These are phyloP conservation scores for Copsychus sechellarum DNA, from an alignment of 2,113 vertebrate species.

Conservation along the genomic window DNA sequence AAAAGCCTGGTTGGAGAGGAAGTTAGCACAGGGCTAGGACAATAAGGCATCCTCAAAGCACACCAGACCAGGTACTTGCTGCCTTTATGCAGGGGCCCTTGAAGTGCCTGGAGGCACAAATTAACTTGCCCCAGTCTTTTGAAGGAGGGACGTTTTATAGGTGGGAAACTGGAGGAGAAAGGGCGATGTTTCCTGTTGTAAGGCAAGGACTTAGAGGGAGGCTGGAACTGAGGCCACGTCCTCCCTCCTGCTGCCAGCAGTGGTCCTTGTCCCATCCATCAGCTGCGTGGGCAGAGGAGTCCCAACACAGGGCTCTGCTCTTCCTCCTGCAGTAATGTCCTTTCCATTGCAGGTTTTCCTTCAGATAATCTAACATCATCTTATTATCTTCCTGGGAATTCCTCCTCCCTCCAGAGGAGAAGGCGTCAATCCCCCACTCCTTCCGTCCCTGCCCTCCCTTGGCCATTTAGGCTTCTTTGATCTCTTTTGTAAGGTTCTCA, in stretches of 20 bases:
- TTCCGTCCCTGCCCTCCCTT: slow-evolving; percentile 43
- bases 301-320: neutral
- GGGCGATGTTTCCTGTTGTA: neutral
- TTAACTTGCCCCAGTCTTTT: slow-evolving; percentile 20
- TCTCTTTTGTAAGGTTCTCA: slow-evolving; percentile 60
- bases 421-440: slow-evolving; percentile 24
- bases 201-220: neutral
- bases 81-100: slow-evolving; percentile 29
- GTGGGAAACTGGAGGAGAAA: slow-evolving; percentile 26
- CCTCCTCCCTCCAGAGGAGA: slow-evolving; percentile 14
- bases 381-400: slow-evolving; percentile 58
- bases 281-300: neutral
- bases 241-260: neutral
- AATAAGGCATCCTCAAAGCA: slow-evolving; percentile 12
- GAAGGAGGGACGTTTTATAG: slow-evolving; percentile 19
- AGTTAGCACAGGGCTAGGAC: slow-evolving; percentile 21
- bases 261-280: neutral
- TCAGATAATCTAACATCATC: neutral
- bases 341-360: neutral
- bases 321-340: neutral
- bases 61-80: slow-evolving; percentile 48
- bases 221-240: neutral
- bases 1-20: slow-evolving; percentile 59
- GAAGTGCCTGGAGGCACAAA: slow-evolving; percentile 52
- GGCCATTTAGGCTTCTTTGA: slow-evolving; percentile 58